Base-by-base conservation (phyloP, 2,888 invertebrate genomes). In the Scaptodrosophila latifasciaeformis region DNA sequence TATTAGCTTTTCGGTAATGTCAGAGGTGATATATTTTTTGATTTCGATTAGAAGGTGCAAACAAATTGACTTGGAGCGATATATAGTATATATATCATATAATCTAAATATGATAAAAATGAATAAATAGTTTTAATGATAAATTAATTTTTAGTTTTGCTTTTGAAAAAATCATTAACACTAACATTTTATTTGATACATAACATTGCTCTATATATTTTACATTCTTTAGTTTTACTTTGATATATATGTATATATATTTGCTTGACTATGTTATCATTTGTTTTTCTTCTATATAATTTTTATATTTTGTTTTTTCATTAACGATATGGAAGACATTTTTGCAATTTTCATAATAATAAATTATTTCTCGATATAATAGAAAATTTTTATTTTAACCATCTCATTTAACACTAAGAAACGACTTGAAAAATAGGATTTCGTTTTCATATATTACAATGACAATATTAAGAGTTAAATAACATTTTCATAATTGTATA, bases 301-400 rank as follows among this genome's bases (percentile, higher is more conserved):
- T 43, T 59, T 53, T 58, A 55, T 61, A 42, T 59, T 61, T 60
- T 53, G 53, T 65, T 60, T 63, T 67, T 69, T 62, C 63, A 62
- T 72, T 83, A 82, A 80, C 71, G 70, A 80, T 82, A 82, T 82
- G 82, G 82, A 82, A 82, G 82, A 82, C 83, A 74, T 82, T 80
- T n/a, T n/a, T 77, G 67, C 74, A 82, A 76, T 79, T 78, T 65
- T 71, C 64, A 70, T 76, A 65, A 54, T 58, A 39, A 55, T 56
- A 54, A 44, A 44, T 31, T 29, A 15, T 47, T 53, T 34, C 15
- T 34, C 34, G 15, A 34, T 34, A 34, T n/a, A n/a, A n/a, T n/a
- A n/a, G n/a, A n/a, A n/a, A n/a, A n/a, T n/a, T n/a, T n/a, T n/a
- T n/a, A n/a, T n/a, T n/a, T n/a, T n/a, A n/a, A n/a, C n/a, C n/a